Base-by-base conservation (phyloP, 2,888 invertebrate species). In the Amphipoea lucens region DNA sequence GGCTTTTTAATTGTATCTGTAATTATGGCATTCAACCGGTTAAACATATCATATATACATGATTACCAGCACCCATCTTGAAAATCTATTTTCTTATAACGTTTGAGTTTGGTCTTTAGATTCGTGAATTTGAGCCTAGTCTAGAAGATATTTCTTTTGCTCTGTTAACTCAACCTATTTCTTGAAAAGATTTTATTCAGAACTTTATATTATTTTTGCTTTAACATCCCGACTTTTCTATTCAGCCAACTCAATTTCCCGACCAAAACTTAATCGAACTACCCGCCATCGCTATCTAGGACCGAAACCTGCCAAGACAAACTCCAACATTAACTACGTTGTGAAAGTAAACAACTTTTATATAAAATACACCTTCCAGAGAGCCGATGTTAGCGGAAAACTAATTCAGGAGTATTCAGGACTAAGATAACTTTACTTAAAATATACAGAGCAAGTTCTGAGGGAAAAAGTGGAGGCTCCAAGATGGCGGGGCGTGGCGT, bases 401-500 rank as follows among this genome's bases (percentile, higher is more conserved):
- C 86, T 87, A 90, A 90, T 90, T 90, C 87, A 86, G 84, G 84
- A 83, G 85, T 85, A 85, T 85, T 85, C 88, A 85, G 85, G 76
- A 85, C 88, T 78, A 92, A 88, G 90, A 91, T 90, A 91, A 91
- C 86, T 87, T 85, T 90, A 88, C 83, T 90, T 92, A 91, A 92
- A 92, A 91, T 92, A 91, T 92, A 91, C 90, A 84, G 89, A 82
- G 20, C 78, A 85, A 88, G 83, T 77, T 85, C 40, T 86, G 81
- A 68, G 78, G 81, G 66, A 87, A 87, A 74, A 79, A 78, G 84
- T 82, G 82, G 79, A 75, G 87, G 84, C 67, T 83, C 67, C 86
- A 85, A 88, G 88, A 84, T 90, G 90, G 93, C 91, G 91, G 93
- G 92, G 91, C 90, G 89, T 89, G 92, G 91, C 89, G 86, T 63